Conservation (phyloP, 2,797 vertebrate genomes). For the Bradypodion pumilum region DNA sequence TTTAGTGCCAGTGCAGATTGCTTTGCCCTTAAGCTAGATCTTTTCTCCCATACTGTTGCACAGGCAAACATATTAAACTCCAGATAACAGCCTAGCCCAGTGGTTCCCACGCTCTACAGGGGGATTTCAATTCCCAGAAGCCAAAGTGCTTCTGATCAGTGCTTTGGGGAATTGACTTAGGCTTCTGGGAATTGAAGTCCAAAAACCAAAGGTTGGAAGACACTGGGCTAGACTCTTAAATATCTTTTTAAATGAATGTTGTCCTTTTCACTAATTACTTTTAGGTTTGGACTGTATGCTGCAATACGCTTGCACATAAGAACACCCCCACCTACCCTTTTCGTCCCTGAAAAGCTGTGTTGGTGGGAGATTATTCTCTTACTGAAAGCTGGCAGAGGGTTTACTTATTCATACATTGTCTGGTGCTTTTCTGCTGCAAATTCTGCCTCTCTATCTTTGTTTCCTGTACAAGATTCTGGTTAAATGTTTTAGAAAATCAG, state of each 20-base stretch:
- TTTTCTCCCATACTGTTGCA: neutral
- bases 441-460: neutral
- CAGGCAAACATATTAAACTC: too few species aligned
- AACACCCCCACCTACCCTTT: neutral
- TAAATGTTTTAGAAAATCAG: neutral
- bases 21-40: neutral
- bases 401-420: neutral
- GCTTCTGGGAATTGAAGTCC: too few species aligned
- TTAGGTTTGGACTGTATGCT: neutral
- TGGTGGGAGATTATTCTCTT: neutral
- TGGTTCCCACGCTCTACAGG: too few species aligned
- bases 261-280: neutral
- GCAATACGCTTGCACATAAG: neutral
- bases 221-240: neutral
- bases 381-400: neutral
- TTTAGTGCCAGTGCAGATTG: neutral
- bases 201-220: too few species aligned
- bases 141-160: too few species aligned
- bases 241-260: neutral
- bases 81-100: too few species aligned
- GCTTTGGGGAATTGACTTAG: too few species aligned
- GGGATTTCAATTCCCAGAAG: too few species aligned
- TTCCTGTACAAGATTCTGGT: neutral
- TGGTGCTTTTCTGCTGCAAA: neutral
- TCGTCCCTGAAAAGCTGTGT: neutral